Evolutionary conservation across 2,797 vertebrate genomes (phyloP).

Genomic region (Epinephelus awoara): DNA sequence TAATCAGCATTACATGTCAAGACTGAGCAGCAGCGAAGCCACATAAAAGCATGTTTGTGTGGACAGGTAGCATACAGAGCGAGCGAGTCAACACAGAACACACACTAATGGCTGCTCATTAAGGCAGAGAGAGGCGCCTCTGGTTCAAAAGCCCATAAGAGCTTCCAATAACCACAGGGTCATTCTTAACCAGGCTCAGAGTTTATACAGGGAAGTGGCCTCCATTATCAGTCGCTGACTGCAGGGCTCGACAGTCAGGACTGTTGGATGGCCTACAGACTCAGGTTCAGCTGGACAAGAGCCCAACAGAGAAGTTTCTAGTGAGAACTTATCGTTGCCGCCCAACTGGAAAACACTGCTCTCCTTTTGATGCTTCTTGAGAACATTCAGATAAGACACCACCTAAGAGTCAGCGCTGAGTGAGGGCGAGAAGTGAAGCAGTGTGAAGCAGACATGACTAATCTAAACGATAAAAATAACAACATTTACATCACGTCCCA

Average conservation of each 20-base stretch:
- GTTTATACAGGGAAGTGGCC: constrained; percentile 41
- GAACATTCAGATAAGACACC: neutral
- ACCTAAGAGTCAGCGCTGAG: neutral
- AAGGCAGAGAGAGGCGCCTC: constrained; percentile 34
- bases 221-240: constrained; percentile 49
- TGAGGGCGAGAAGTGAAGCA: neutral
- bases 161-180: constrained; percentile 53
- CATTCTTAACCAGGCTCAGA: constrained; percentile 39
- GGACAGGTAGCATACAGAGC: constrained; percentile 32
- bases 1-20: constrained; percentile 72
- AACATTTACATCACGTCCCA: neutral
- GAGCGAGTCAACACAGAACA: constrained; percentile 26
- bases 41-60: constrained; percentile 24
- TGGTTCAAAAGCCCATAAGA: constrained; percentile 57
- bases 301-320: constrained; percentile 1
- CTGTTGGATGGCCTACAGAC: constrained; percentile 6
- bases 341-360: neutral
- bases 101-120: constrained; percentile 57
- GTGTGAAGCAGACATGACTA: neutral
- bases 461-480: neutral
- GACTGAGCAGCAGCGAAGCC: constrained; percentile 29
- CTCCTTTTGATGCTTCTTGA: neutral
- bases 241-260: neutral
- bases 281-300: constrained; percentile 23
- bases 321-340: neutral